Conservation (phyloP, 2,113 vertebrate genomes). For the Brienomyrus longianalis region DNA sequence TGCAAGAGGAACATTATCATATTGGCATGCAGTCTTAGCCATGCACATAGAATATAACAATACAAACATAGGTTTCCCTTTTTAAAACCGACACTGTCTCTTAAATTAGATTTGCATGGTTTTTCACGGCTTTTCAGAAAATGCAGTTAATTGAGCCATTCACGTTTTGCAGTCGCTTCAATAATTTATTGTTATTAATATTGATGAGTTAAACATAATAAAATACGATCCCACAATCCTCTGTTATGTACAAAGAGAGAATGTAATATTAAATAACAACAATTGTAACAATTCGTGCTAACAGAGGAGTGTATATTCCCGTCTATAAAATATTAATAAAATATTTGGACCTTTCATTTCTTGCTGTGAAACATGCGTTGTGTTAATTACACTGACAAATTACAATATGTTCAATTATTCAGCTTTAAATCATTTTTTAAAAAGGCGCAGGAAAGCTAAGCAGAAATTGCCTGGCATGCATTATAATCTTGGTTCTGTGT, state of each 20-base stretch:
- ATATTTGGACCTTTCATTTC: neutral
- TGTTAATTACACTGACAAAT: neutral
- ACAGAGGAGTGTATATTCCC: neutral
- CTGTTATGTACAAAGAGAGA: neutral
- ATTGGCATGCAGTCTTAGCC: neutral
- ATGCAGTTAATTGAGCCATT: neutral
- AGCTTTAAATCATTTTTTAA: neutral
- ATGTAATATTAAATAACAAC: neutral
- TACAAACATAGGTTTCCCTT: neutral
- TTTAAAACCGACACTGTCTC: neutral
- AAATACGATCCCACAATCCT: neutral
- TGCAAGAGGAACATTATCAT: neutral
- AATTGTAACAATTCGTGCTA: neutral
- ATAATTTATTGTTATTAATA: neutral
- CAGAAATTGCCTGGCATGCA: neutral
- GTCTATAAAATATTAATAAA: neutral
- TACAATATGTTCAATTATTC: neutral
- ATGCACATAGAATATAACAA: neutral
- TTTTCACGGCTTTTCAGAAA: neutral
- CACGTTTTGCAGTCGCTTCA: neutral
- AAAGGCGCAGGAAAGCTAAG: neutral
- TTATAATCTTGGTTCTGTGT: neutral
- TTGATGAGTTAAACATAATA: neutral
- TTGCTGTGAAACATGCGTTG: neutral
- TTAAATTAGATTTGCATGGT: neutral